These are phyloP conservation scores for Lagothrix lagotricha DNA, from an alignment of 2,797 vertebrate species.

Conservation along the genomic window DNA sequence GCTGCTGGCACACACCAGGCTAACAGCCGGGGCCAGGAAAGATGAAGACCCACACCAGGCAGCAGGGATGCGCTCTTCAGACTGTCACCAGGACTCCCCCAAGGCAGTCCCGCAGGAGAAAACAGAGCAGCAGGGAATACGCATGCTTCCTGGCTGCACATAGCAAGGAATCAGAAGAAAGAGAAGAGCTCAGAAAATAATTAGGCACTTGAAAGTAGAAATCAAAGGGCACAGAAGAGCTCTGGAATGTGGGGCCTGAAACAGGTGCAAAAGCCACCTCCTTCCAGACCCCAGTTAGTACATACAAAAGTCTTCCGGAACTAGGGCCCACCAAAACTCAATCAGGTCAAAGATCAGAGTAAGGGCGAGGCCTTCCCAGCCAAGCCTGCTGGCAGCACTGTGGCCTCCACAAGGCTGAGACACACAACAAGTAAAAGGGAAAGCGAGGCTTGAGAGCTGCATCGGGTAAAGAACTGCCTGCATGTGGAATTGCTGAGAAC, in stretches of 20 bases:
- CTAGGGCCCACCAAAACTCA: not conserved
- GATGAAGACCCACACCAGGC: fast-evolving
- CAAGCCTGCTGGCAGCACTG: not conserved
- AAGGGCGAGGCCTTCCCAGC: not conserved
- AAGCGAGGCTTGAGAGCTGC: not conserved
- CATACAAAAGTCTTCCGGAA: not conserved
- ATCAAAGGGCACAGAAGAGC: not conserved
- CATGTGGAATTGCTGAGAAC: not conserved
- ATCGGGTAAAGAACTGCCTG: not conserved
- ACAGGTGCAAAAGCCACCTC: not conserved
- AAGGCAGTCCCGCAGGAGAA: not conserved
- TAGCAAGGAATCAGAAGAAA: not conserved
- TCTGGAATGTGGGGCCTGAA: too few species aligned
- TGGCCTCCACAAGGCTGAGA: not conserved
- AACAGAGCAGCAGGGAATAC: not conserved
- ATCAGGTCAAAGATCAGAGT: not conserved
- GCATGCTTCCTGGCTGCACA: not conserved
- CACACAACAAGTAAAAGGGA: not conserved
- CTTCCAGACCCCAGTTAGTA: not conserved
- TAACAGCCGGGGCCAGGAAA: not conserved
- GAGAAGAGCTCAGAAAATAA: not conserved
- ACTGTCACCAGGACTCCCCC: not conserved
- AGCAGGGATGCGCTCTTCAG: not conserved
- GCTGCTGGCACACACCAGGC: not conserved
- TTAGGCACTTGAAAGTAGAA: not conserved